phyloP scores from a whole-genome alignment of 92 coral and sea anemone genomes.

The Ricordea florida region DNA sequence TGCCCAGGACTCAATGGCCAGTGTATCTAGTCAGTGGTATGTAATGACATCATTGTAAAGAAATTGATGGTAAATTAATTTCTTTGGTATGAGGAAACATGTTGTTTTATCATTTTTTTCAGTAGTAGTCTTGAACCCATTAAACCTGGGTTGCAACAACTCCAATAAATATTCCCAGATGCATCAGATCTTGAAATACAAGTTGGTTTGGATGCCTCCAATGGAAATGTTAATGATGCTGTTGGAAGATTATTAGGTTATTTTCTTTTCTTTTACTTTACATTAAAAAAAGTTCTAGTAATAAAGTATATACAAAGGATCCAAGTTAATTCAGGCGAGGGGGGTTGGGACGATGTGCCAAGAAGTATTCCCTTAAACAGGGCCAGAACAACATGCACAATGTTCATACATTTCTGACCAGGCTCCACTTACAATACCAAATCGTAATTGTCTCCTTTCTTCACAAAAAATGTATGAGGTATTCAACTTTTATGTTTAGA shows the following conservation, averaged over 20 bases:
- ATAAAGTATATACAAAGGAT: slow-evolving; percentile 8
- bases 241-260: slow-evolving; percentile 23
- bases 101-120: not conserved
- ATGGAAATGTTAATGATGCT: slow-evolving; percentile 25
- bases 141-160: slow-evolving; percentile 16
- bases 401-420: slow-evolving; percentile 9
- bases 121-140: slow-evolving; percentile 19
- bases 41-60: slow-evolving; percentile 6
- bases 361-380: slow-evolving; percentile 6
- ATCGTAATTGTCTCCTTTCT: slow-evolving; percentile 1
- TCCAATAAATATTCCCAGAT: slow-evolving; percentile 7
- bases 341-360: slow-evolving; percentile 17
- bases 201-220: slow-evolving; percentile 10
- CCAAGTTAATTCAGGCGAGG: slow-evolving; percentile 20
- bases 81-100: slow-evolving; percentile 7
- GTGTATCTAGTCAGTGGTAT: slow-evolving; percentile 13
- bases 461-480: slow-evolving; percentile 1
- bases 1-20: slow-evolving; percentile 17
- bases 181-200: slow-evolving; percentile 17
- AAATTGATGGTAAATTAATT: slow-evolving; percentile 12
- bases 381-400: slow-evolving; percentile 23
- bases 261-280: slow-evolving; percentile 12
- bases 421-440: slow-evolving; percentile 14
- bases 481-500: slow-evolving; percentile 5
- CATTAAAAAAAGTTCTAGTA: slow-evolving; percentile 18